Evolutionary conservation across 2,113 vertebrate species (phyloP), one percentile per base, ranked within the genome.

Genomic region (Pyxicephalus adspersus): DNA sequence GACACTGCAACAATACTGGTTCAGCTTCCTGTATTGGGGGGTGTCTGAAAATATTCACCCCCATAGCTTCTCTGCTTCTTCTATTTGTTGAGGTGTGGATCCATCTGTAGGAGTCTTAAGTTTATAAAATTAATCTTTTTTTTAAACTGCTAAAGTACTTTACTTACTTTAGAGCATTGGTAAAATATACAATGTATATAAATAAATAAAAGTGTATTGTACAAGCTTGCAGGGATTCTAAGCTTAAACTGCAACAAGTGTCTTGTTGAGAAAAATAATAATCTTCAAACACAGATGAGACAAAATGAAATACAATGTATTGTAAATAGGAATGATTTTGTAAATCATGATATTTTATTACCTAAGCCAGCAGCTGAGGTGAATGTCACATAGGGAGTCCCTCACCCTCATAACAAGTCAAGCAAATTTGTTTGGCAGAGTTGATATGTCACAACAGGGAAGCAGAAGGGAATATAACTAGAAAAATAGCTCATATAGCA

Each of bases 321-420:
- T 64, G 61, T 31, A 83, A 67, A 77, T 28, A 84, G 75, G 74
- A 18, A 22, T 83, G 71, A 81, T 84, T 85, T 84, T 83, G 31
- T 77, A 86, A 85, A 88, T 87, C 3, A 78, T 85, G 76, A 86
- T 73, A 76, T 61, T 88, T 78, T 64, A 87, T 80, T 20, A 70
- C 72, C 83, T 76, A 82, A 50, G 83, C 0, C 11, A 83, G 54
- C 80, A 83, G 83, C 81, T 70, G 70, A 86, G 60, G 81, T 83
- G 67, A 83, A 15, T 22, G 76, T 83, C 73, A 85, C 85, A 85
- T 1, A 6, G 26, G 71, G 70, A 83, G 86, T 86, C 7, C 79
- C 61, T 29, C 45, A 81, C 89, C 83, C 85, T 85, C 83, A 84
- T 73, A 89, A 88, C 64, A 80, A 70, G 64, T 28, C 68, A 84